These are phyloP conservation scores for Andricus curvator DNA, from an alignment of 2,888 invertebrate species.

Conservation along the genomic window DNA sequence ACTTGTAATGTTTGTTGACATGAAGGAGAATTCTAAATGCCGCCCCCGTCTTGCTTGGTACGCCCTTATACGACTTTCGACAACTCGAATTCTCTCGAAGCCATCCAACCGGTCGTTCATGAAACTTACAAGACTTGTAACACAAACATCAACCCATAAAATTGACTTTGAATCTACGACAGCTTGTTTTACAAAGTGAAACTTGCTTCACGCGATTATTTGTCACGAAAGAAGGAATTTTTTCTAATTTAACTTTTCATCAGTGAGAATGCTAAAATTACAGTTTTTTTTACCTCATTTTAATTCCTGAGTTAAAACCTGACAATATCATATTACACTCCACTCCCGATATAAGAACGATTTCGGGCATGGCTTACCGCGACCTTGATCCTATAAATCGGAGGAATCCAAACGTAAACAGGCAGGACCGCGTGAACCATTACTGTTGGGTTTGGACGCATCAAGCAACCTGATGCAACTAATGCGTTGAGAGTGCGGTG, in stretches of 20 bases:
- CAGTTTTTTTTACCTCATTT: not conserved
- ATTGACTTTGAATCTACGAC: slow-evolving; percentile 25
- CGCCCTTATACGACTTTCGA: slow-evolving; percentile 30
- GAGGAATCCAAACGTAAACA: too few relatives aligned
- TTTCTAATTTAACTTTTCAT: slow-evolving; percentile 8
- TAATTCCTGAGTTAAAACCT: too few relatives aligned
- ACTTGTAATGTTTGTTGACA: slow-evolving; percentile 11
- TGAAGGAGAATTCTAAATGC: slow-evolving; percentile 11
- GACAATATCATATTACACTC: too few relatives aligned
- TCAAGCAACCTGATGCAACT: too few relatives aligned
- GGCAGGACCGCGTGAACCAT: too few relatives aligned
- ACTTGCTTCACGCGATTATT: slow-evolving; percentile 13
- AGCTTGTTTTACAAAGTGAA: slow-evolving; percentile 5
- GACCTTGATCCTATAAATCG: too few relatives aligned
- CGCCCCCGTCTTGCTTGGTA: not conserved
- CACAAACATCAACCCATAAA: slow-evolving; percentile 28
- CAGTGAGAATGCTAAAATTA: not conserved
- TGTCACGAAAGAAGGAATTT: not conserved
- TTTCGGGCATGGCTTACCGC: too few relatives aligned
- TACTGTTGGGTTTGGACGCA: too few relatives aligned
- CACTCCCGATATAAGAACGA: too few relatives aligned
- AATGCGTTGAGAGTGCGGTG: too few relatives aligned
- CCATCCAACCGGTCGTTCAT: slow-evolving; percentile 11
- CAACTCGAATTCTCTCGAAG: slow-evolving; percentile 5
- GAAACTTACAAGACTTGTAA: slow-evolving; percentile 35